Conservation (phyloP, 2,888 invertebrate genomes). For the Lapara coniferarum region DNA sequence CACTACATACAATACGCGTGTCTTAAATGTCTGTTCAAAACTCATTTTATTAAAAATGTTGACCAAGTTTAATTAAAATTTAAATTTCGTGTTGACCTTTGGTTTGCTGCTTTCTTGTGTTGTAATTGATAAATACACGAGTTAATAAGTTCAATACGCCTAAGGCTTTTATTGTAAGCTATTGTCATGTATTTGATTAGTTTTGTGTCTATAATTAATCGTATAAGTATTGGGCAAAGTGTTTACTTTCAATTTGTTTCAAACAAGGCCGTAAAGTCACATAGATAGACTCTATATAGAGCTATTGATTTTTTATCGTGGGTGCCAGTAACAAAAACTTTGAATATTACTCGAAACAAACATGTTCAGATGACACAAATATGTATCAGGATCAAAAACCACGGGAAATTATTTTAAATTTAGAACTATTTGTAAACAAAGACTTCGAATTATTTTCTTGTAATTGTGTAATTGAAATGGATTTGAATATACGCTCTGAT, state of each 20-base stretch:
- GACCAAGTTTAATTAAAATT: background rate
- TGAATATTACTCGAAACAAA: too few species aligned
- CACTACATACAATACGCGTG: too few species aligned
- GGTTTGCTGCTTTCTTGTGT: conserved; percentile 2
- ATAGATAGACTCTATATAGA: background rate
- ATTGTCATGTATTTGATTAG: conserved; percentile 28
- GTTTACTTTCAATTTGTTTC: conserved; percentile 19
- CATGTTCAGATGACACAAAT: too few species aligned
- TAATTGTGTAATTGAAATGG: too few species aligned
- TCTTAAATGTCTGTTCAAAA: background rate
- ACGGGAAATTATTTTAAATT: too few species aligned
- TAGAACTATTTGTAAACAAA: too few species aligned
- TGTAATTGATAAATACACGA: conserved; percentile 22
- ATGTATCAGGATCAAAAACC: too few species aligned
- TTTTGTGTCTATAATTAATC: conserved; percentile 21
- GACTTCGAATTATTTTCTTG: too few species aligned
- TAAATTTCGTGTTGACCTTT: conserved; percentile 18
- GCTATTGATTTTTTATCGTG: too few species aligned
- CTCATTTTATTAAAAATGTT: background rate
- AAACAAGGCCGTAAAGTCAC: background rate
- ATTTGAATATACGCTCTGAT: too few species aligned
- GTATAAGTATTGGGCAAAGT: conserved; percentile 22
- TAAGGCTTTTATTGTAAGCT: conserved; percentile 18
- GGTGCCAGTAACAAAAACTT: too few species aligned
- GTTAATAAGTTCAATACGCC: conserved; percentile 21